A percentile compares a stretch with the other conserved stretches of the same genome.
Conservation (phyloP, 2,888 invertebrate genomes). For the Ceraclea dissimilis region DNA sequence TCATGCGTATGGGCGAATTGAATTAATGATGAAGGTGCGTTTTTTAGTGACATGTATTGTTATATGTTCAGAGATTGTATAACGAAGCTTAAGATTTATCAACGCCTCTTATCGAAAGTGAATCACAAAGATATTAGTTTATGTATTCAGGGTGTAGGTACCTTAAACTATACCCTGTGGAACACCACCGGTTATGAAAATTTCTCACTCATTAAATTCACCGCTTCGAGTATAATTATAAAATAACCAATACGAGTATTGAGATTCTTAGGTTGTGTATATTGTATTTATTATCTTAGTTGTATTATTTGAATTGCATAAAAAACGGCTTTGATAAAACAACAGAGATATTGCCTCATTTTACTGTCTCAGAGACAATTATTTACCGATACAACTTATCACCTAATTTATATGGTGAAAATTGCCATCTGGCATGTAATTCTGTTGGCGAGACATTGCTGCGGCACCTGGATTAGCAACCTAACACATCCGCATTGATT, state of each 20-base stretch:
- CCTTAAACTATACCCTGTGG: no score
- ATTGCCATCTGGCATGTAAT: slow-evolving; percentile 5
- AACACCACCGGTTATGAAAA: no score
- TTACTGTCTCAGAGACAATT: slow-evolving; percentile 9
- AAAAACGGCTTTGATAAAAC: background rate
- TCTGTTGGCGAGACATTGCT: background rate
- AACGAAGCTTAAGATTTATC: background rate
- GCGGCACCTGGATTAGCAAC: background rate
- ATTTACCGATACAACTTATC: slow-evolving; percentile 5
- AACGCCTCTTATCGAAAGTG: no score
- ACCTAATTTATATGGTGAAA: slow-evolving; percentile 14
- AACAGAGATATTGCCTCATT: slow-evolving; percentile 5
- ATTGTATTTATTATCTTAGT: no score
- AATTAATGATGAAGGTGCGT: slow-evolving; percentile 14
- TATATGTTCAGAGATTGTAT: slow-evolving; percentile 3
- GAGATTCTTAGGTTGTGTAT: no score
- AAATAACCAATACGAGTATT: no score
- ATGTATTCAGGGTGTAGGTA: no score
- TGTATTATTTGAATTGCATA: background rate
- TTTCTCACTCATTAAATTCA: no score
- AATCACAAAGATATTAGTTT: no score
- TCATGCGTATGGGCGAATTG: background rate
- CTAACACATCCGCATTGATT: background rate
- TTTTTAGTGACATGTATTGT: slow-evolving; percentile 11
- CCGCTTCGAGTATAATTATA: no score